These are phyloP conservation scores for Protonibea diacanthus DNA, from an alignment of 2,797 vertebrate genomes.

Conservation along the genomic window DNA sequence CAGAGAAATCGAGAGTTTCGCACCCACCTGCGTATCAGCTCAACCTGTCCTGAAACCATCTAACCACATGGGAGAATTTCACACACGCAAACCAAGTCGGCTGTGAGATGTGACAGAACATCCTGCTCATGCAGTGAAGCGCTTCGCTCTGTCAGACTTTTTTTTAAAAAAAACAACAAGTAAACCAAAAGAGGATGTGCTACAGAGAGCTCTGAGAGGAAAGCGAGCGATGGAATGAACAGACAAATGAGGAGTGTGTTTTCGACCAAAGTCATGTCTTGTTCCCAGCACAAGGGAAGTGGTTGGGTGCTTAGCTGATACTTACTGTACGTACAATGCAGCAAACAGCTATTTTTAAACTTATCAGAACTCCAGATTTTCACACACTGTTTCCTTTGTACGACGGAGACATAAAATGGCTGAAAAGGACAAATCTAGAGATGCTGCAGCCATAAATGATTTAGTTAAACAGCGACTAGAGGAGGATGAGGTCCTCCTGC, in stretches of 20 bases:
- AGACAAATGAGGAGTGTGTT: conserved; percentile 60
- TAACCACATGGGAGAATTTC: conserved; percentile 75
- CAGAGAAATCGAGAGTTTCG: conserved; percentile 62
- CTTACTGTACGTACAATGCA: conserved; percentile 43
- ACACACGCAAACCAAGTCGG: conserved; percentile 51
- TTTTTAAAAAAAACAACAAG: conserved; percentile 11
- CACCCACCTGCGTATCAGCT: conserved; percentile 65
- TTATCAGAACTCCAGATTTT: conserved; percentile 24
- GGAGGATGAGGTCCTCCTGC: neutral
- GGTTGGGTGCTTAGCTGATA: conserved; percentile 50
- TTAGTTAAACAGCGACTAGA: neutral
- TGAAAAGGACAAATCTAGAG: conserved; percentile 7
- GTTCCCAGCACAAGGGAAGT: conserved; percentile 74
- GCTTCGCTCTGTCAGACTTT: conserved; percentile 43
- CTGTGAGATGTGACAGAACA: conserved; percentile 72
- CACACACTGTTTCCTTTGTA: conserved; percentile 18
- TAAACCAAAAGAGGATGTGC: conserved; percentile 70
- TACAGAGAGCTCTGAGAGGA: conserved; percentile 44
- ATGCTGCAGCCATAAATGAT: neutral
- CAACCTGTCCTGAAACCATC: conserved; percentile 73
- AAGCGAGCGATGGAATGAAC: conserved; percentile 46
- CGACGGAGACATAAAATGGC: neutral
- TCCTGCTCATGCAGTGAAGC: conserved; percentile 67
- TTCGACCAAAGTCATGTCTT: conserved; percentile 54
- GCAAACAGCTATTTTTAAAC: conserved; percentile 54